A percentile compares a stretch with the other conserved stretches of the same genome.
These are phyloP conservation scores for Orycteropus afer DNA, from an alignment of 2,113 vertebrate species.

Conservation along the genomic window DNA sequence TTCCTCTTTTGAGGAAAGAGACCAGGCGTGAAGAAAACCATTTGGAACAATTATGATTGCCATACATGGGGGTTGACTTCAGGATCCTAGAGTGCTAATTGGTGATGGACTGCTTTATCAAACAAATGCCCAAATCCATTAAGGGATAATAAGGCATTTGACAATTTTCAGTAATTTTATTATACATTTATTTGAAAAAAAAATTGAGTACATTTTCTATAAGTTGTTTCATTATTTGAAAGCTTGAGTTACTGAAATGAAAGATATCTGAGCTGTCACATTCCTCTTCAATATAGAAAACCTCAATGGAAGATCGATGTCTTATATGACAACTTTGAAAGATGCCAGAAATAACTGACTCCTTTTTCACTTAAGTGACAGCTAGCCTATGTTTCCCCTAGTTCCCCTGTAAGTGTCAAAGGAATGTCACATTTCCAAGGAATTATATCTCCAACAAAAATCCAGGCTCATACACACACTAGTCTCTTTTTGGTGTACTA, in stretches of 20 bases:
- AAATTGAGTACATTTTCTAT: background rate
- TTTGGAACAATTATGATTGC: background rate
- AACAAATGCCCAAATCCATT: conserved; percentile 26
- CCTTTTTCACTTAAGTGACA: conserved; percentile 44
- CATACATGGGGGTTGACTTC: background rate
- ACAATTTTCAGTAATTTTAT: conserved; percentile 36
- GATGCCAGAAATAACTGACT: conserved; percentile 56
- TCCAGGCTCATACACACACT: background rate
- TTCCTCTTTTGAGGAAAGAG: too few relatives aligned
- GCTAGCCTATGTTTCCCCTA: background rate
- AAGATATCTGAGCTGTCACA: conserved; percentile 30
- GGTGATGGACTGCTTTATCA: background rate
- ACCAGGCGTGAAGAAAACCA: conserved; percentile 1
- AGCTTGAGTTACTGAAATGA: background rate
- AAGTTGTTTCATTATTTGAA: conserved; percentile 38
- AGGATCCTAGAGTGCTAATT: background rate
- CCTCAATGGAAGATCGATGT: conserved; percentile 10
- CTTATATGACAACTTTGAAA: conserved; percentile 55
- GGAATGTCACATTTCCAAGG: conserved; percentile 22
- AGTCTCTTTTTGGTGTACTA: background rate
- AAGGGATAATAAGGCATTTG: background rate
- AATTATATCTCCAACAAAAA: conserved; percentile 20
- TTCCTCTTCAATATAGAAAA: conserved; percentile 58
- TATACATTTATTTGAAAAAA: conserved; percentile 36
- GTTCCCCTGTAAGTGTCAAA: conserved; percentile 42